A percentile compares a stretch with the other conserved stretches of the same genome.
Conservation (phyloP, 2,888 invertebrate species). For the Reticulitermes lucifugus region DNA sequence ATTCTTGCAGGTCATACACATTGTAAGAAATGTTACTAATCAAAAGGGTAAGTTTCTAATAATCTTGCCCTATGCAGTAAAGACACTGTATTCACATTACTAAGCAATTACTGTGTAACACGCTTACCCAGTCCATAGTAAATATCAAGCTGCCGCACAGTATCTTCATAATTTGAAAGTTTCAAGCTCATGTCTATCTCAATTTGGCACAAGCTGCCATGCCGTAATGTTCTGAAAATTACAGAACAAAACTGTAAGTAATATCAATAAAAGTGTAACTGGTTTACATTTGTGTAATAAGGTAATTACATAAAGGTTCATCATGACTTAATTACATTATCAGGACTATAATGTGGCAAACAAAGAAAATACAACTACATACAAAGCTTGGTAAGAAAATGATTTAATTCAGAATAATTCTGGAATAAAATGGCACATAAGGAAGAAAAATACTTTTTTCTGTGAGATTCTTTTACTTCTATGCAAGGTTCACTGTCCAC, state of each 20-base stretch:
- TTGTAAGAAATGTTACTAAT: neutral
- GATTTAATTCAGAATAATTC: too few species aligned
- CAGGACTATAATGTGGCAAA: neutral
- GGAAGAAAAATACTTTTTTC: too few species aligned
- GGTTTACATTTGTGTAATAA: neutral
- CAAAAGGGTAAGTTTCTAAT: neutral
- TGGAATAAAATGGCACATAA: too few species aligned
- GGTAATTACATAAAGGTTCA: neutral
- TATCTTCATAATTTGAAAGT: constrained; percentile 89
- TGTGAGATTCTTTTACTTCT: too few species aligned
- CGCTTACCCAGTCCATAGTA: constrained; percentile 91
- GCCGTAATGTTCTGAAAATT: constrained; percentile 41
- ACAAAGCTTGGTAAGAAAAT: too few species aligned
- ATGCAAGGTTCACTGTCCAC: too few species aligned
- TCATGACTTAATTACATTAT: neutral
- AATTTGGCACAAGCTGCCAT: constrained; percentile 61
- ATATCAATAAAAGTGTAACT: neutral
- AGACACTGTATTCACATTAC: neutral
- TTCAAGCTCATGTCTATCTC: constrained; percentile 81
- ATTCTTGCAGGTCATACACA: too few species aligned
- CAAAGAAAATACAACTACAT: neutral
- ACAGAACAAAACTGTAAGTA: neutral
- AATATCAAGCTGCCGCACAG: constrained; percentile 89
- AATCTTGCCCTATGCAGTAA: neutral
- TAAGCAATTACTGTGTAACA: neutral